phyloP scores from a whole-genome alignment of 2,888 invertebrate species.

The Clepsis dumicolana region DNA sequence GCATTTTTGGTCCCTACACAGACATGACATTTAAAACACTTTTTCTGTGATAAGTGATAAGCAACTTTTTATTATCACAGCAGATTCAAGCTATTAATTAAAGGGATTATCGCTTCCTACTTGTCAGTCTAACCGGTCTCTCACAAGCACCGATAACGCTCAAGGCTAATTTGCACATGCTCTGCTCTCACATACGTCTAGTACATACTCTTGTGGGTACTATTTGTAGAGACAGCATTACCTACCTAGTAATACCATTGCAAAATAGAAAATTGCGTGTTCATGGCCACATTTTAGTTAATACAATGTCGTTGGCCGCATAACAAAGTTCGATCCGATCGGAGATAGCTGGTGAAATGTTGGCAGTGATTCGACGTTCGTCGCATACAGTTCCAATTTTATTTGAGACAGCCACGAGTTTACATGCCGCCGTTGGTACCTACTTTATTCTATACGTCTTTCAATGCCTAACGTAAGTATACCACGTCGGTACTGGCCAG shows the following conservation, averaged over 20 bases:
- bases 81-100: conserved; percentile 45
- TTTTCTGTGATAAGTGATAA: not conserved
- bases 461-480: conserved; percentile 45
- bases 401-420: conserved; percentile 54
- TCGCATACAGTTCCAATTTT: conserved; percentile 68
- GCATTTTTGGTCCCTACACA: no score
- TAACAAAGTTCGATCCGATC: conserved; percentile 37
- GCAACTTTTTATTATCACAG: not conserved
- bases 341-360: conserved; percentile 53
- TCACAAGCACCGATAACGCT: conserved; percentile 47
- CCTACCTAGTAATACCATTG: conserved; percentile 16
- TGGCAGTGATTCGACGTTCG: conserved; percentile 63
- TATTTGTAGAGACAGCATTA: not conserved
- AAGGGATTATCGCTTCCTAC: conserved; percentile 55
- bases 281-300: conserved; percentile 13
- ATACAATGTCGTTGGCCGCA: conserved; percentile 44
- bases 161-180: conserved; percentile 50
- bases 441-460: conserved; percentile 40
- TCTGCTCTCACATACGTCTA: conserved; percentile 39
- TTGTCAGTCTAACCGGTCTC: conserved; percentile 45
- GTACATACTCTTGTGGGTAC: not conserved
- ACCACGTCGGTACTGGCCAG: conserved; percentile 67
- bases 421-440: conserved; percentile 29
- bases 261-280: conserved; percentile 24
- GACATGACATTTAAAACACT: no score